Base-by-base conservation (phyloP, 2,888 invertebrate species). In the Dorcus parallelipipedus region DNA sequence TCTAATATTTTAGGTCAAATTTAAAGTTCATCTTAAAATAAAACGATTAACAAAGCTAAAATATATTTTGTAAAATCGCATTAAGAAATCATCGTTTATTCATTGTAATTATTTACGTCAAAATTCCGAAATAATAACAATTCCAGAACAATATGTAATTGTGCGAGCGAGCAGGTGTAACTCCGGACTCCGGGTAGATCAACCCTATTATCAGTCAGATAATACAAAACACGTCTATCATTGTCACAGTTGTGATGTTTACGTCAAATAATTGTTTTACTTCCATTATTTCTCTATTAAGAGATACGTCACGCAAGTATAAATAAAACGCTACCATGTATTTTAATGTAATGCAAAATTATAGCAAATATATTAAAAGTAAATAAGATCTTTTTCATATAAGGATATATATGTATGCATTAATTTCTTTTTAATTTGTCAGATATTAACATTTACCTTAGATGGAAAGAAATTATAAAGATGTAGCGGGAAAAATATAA, bases 201-300 rank as follows among this genome's bases (percentile, higher is more conserved):
- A 69, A 68, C 64, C 68, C 67, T 67, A 69, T 70, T 69, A 67
- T 67, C 65, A 65, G 69, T 68, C 68, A 71, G 72, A 71, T 72
- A 73, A 73, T 74, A 71, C 71, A 70, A 72, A 73, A 73, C 71
- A 72, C 71, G 75, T 73, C 75, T 66, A 70, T 75, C 75, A 74
- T 72, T 73, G 74, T 74, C 74, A 73, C 71, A 59, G 59, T 64
- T 64, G 64, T 68, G 72, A 71, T 71, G 68, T 62, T 70, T 69
- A 71, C 69, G 69, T 67, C 67, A 68, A 69, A 73, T 74, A 74
- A 75, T 74, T 75, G 72, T 72, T 72, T 73, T 70, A 67, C 67
- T 67, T 69, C 70, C 69, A 72, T 73, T 74, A 73, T 74, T 71
- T 69, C 65, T 67, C 66, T 71, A 73, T 73, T 74, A 73, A 69